Evolutionary conservation across 2,888 invertebrate genomes (phyloP).

Genomic region (Argyresthia goedartella): DNA sequence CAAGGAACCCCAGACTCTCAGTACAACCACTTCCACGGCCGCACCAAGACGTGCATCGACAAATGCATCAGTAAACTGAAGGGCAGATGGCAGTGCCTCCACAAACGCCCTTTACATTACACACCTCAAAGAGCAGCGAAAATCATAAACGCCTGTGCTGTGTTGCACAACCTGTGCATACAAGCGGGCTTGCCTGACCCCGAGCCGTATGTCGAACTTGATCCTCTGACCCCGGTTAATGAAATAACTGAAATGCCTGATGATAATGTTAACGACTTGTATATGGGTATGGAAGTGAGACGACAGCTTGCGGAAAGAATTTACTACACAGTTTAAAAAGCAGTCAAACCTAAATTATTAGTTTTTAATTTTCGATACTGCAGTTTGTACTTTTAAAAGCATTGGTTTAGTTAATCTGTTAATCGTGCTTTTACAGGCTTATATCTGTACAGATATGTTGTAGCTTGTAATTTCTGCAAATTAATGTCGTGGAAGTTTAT

Average conservation of each 20-base stretch:
- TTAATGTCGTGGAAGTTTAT: too few relatives aligned
- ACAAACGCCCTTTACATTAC: slow-evolving; percentile 37
- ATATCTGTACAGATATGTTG: too few relatives aligned
- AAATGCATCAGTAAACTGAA: slow-evolving; percentile 34
- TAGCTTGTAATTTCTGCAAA: too few relatives aligned
- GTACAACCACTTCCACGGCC: slow-evolving; percentile 37
- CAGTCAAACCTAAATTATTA: too few relatives aligned
- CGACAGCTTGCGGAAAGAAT: slow-evolving; percentile 38
- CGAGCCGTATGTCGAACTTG: slow-evolving; percentile 24
- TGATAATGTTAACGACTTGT: slow-evolving; percentile 38
- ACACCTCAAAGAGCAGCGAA: slow-evolving; percentile 38
- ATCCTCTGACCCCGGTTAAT: slow-evolving; percentile 24
- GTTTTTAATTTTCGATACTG: too few relatives aligned
- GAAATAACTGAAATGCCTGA: slow-evolving; percentile 34
- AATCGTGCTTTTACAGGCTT: too few relatives aligned
- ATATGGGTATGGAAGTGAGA: slow-evolving; percentile 37
- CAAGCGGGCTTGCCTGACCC: slow-evolving; percentile 29
- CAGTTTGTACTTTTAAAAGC: too few relatives aligned
- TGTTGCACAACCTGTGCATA: slow-evolving; percentile 35
- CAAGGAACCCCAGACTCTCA: slow-evolving; percentile 40
- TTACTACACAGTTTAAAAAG: slow-evolving; percentile 30
- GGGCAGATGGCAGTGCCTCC: slow-evolving; percentile 36
- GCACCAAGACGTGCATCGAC: slow-evolving; percentile 33
- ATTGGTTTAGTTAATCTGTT: too few relatives aligned
- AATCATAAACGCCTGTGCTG: slow-evolving; percentile 42